These are phyloP conservation scores for Monomorium pharaonis DNA, from an alignment of 1,140 invertebrate species.

Conservation along the genomic window DNA sequence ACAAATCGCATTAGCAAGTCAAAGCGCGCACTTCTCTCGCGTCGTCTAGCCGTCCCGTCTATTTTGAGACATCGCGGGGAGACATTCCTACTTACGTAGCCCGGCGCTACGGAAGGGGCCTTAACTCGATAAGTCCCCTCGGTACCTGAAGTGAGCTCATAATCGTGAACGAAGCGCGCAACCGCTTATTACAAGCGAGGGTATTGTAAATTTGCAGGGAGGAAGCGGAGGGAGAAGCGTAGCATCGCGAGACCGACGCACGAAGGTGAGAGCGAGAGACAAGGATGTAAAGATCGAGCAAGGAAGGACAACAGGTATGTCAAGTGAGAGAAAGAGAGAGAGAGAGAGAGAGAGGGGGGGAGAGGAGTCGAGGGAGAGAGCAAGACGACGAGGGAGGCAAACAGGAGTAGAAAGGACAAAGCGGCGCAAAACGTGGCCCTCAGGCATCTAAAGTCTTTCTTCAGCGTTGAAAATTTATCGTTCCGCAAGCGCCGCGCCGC, in stretches of 20 bases:
- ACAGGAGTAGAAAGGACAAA: constrained; percentile 72
- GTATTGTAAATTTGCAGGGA: constrained; percentile 75
- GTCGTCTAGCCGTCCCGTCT: neutral
- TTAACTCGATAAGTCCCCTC: constrained; percentile 74
- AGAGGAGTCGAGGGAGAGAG: constrained; percentile 36
- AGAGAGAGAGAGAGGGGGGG: constrained; percentile 11
- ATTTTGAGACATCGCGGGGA: neutral
- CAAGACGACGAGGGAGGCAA: constrained; percentile 57
- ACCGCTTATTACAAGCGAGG: constrained; percentile 77
- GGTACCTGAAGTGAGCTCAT: constrained; percentile 75
- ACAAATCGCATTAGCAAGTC: constrained; percentile 25
- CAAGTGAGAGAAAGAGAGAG: constrained; percentile 26
- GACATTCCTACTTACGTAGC: constrained; percentile 37
- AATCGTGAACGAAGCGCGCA: constrained; percentile 73
- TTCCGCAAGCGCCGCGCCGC: constrained; percentile 38
- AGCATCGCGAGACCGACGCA: constrained; percentile 15
- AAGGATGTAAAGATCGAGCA: constrained; percentile 58
- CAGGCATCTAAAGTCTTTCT: constrained; percentile 61
- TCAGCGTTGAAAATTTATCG: constrained; percentile 66
- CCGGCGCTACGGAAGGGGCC: constrained; percentile 24
- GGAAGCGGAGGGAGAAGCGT: constrained; percentile 56
- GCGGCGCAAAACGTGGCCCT: constrained; percentile 72
- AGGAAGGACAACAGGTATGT: constrained; percentile 15
- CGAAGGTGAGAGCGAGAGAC: constrained; percentile 20
- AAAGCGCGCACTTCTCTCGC: neutral